These are phyloP conservation scores for Odontocerum albicorne DNA, from an alignment of 2,888 invertebrate genomes.

Conservation along the genomic window DNA sequence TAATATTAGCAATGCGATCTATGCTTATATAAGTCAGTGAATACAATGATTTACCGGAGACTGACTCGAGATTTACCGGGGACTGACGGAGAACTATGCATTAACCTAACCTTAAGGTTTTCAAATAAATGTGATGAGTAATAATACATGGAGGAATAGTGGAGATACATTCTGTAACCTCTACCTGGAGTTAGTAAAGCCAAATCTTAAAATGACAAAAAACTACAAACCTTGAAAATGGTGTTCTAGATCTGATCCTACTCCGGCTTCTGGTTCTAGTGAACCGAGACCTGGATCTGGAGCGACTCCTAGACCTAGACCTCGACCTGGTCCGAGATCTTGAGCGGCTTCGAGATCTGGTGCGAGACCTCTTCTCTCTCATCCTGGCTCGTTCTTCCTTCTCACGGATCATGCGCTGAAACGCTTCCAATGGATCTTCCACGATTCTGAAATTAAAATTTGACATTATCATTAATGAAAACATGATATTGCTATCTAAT, in stretches of 20 bases:
- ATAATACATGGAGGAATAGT: neutral
- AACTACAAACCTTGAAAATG: conserved; percentile 41
- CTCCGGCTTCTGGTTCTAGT: conserved; percentile 39
- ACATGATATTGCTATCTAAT: no score
- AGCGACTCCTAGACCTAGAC: conserved; percentile 39
- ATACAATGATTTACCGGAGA: no score
- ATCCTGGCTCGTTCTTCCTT: conserved; percentile 75
- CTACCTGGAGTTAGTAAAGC: neutral
- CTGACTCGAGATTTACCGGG: no score
- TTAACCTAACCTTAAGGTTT: no score
- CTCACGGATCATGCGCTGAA: conserved; percentile 83
- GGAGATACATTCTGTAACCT: neutral
- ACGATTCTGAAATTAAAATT: conserved; percentile 61
- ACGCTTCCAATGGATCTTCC: conserved; percentile 85
- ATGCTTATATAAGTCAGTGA: no score
- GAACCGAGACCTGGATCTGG: conserved; percentile 39
- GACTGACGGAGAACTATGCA: no score
- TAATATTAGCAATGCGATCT: no score
- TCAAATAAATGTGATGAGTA: neutral
- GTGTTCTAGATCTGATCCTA: conserved; percentile 44
- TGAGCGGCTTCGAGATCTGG: conserved; percentile 46
- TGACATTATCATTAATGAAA: no score
- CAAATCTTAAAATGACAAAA: neutral
- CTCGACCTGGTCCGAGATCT: conserved; percentile 43
- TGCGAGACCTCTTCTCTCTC: conserved; percentile 64